phyloP scores from a whole-genome alignment of 2,888 invertebrate genomes.

The Heteromurus nitidus region DNA sequence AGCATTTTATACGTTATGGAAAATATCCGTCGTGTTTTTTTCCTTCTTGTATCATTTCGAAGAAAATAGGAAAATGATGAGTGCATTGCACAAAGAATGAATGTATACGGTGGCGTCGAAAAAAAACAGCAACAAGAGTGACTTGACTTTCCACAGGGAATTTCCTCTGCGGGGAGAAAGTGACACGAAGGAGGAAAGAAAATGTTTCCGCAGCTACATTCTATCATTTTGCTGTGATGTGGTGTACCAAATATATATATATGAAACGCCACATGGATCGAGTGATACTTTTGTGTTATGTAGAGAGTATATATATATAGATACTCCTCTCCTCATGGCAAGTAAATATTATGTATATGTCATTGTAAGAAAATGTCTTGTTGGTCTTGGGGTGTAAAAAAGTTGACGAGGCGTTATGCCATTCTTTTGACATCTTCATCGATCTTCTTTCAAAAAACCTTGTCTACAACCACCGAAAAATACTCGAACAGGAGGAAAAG shows the following conservation, averaged over 20 bases:
- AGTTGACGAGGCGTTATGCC: slow-evolving; percentile 73
- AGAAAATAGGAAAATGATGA: neutral
- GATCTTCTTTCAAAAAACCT: slow-evolving; percentile 67
- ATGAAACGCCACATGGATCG: neutral
- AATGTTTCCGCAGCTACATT: slow-evolving; percentile 3
- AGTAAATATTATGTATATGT: slow-evolving; percentile 11
- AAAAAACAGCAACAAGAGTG: too few species aligned
- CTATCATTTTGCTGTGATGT: neutral
- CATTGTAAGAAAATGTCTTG: slow-evolving; percentile 30
- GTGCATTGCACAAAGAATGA: slow-evolving; percentile 9
- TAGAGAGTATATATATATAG: too few species aligned
- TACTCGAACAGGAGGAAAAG: neutral
- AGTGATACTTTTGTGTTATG: too few species aligned
- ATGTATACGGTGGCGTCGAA: too few species aligned
- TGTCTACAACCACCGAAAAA: slow-evolving; percentile 23
- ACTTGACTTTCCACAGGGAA: slow-evolving; percentile 30
- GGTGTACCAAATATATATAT: too few species aligned
- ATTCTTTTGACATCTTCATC: slow-evolving; percentile 74
- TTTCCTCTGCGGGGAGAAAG: slow-evolving; percentile 32
- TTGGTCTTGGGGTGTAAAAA: slow-evolving; percentile 59
- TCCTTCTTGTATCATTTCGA: too few species aligned
- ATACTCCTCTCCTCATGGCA: neutral
- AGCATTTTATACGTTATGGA: neutral
- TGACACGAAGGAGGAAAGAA: slow-evolving; percentile 22
- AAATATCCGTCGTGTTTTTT: neutral